phyloP scores from a whole-genome alignment of 92 coral and sea anemone species.

The Actinernus sp. region DNA sequence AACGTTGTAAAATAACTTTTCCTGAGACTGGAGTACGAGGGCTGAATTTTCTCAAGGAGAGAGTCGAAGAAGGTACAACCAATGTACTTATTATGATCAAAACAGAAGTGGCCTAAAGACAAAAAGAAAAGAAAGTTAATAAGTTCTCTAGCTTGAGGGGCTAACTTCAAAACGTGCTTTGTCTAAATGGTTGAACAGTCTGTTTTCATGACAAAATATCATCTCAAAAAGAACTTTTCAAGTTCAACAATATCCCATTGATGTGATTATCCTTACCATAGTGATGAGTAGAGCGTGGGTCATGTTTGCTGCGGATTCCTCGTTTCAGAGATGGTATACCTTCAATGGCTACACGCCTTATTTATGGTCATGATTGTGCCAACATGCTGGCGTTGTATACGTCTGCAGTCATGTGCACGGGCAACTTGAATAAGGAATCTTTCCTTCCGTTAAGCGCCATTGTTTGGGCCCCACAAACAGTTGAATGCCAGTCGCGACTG shows the following conservation, averaged over 20 bases:
- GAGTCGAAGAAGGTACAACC: not conserved
- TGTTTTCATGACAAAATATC: no score
- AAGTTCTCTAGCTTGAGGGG: not conserved
- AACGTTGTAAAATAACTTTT: not conserved
- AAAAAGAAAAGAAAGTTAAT: not conserved
- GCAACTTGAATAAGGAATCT: no score
- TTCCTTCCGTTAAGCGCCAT: constrained; percentile 29
- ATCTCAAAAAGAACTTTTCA: no score
- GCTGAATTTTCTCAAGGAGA: not conserved
- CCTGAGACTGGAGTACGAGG: not conserved
- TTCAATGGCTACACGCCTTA: no score
- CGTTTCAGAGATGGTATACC: no score
- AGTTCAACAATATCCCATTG: no score
- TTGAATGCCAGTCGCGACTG: constrained; percentile 23
- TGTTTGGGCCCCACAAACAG: constrained; percentile 12
- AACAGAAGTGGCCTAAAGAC: not conserved
- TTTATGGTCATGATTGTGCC: no score
- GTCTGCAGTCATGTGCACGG: no score
- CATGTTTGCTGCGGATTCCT: no score
- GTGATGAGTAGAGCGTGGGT: no score
- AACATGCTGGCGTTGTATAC: no score
- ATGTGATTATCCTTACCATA: no score
- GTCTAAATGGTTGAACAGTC: not conserved
- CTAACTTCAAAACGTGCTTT: not conserved
- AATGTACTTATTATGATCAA: not conserved